Evolutionary conservation across 2,888 invertebrate species (phyloP).

Genomic region (Leptinotarsa rubiginosa): DNA sequence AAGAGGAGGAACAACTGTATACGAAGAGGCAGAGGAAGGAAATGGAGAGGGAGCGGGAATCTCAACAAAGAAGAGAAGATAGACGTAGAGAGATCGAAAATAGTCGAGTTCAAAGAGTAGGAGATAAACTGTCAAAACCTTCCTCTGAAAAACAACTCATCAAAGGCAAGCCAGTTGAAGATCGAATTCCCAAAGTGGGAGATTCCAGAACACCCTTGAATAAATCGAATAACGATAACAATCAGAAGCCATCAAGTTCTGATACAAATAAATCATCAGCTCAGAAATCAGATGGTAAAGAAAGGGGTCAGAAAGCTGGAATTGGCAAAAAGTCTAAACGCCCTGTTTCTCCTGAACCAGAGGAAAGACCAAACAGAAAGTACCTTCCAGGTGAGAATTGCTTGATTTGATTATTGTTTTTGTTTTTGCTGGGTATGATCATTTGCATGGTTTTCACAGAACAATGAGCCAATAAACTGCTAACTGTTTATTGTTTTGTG

Average conservation of each 20-base stretch:
- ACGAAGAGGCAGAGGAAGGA: constrained; percentile 85
- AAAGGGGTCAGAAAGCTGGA: neutral
- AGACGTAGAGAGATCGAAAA: constrained; percentile 47
- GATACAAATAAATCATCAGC: neutral
- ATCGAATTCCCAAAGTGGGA: neutral
- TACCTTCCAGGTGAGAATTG: constrained; percentile 8
- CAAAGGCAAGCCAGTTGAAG: constrained; percentile 1
- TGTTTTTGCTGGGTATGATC: neutral
- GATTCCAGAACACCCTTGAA: neutral
- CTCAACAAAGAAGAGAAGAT: constrained; percentile 69
- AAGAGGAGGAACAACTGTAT: constrained; percentile 77
- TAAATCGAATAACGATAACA: neutral
- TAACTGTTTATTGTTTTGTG: too few relatives aligned
- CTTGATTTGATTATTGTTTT: neutral
- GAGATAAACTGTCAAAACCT: constrained; percentile 1
- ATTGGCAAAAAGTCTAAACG: neutral
- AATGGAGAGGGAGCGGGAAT: constrained; percentile 78
- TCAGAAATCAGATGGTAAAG: neutral
- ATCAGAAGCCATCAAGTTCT: neutral
- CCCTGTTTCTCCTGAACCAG: constrained; percentile 1
- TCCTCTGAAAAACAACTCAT: neutral
- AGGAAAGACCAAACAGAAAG: neutral
- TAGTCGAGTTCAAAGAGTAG: constrained; percentile 15
- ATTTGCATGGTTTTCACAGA: too few relatives aligned
- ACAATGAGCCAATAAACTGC: too few relatives aligned